A percentile compares a stretch with the other conserved stretches of the same genome.
Conservation (phyloP, 53 echinoderm and acorn worm species). For the Mesocentrotus franciscanus region DNA sequence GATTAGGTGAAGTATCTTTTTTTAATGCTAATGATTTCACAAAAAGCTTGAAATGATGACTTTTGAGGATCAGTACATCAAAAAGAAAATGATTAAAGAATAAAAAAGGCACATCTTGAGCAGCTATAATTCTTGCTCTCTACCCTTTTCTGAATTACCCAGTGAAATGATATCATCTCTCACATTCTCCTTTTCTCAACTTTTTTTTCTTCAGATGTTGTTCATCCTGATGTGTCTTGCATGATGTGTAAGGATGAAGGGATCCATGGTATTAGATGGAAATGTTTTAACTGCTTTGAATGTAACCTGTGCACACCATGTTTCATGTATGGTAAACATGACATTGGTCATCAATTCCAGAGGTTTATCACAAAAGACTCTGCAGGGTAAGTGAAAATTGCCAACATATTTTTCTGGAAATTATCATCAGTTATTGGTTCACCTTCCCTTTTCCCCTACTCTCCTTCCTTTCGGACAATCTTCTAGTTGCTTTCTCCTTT, state of each 20-base stretch:
- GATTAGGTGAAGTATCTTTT: too few relatives aligned
- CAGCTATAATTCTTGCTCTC: too few relatives aligned
- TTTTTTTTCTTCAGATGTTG: conserved; percentile 66
- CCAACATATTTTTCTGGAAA: not conserved
- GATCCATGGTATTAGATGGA: conserved; percentile 81
- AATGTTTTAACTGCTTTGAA: conserved; percentile 81
- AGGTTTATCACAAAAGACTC: conserved; percentile 79
- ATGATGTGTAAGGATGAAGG: conserved; percentile 75
- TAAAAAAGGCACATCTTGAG: too few relatives aligned
- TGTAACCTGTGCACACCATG: conserved; percentile 83
- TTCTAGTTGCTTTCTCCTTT: too few relatives aligned
- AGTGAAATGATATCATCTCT: not conserved
- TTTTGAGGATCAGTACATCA: too few relatives aligned
- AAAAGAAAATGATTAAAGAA: too few relatives aligned
- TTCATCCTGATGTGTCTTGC: conserved; percentile 83
- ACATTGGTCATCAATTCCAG: conserved; percentile 73
- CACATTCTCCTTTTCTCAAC: not conserved
- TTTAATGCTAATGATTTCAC: too few relatives aligned
- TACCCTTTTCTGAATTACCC: not conserved
- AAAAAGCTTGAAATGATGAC: too few relatives aligned
- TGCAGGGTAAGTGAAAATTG: conserved; percentile 73
- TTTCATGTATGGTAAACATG: conserved; percentile 82
- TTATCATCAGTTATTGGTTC: not conserved
- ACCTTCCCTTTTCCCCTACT: not conserved
- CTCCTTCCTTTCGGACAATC: not conserved